phyloP scores from a whole-genome alignment of 2,888 invertebrate genomes.

The Calameuta pallipes region DNA sequence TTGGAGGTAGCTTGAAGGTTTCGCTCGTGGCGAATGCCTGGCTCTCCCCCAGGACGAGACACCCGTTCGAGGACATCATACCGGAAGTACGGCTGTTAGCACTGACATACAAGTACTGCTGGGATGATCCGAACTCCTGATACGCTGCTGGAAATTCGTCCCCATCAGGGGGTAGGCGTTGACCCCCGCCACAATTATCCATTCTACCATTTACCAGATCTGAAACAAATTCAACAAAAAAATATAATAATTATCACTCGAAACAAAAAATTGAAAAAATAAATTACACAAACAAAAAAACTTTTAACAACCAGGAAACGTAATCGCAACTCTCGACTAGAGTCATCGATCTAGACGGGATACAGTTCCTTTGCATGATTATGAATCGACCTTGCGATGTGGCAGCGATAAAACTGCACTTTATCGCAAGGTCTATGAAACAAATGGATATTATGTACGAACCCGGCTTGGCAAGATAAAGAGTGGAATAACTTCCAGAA shows the following conservation, averaged over 20 bases:
- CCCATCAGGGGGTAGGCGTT: slow-evolving; percentile 84
- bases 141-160: slow-evolving; percentile 82
- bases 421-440: not conserved
- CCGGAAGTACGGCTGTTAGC: slow-evolving; percentile 49
- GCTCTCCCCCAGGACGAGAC: slow-evolving; percentile 21
- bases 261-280: too few relatives aligned
- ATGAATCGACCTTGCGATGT: not conserved
- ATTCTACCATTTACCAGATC: slow-evolving; percentile 65
- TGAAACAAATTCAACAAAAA: slow-evolving; percentile 31
- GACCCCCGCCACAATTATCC: slow-evolving; percentile 72
- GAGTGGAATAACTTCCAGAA: not conserved
- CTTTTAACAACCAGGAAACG: not conserved
- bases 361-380: not conserved
- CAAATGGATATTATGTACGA: not conserved
- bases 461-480: not conserved
- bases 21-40: slow-evolving; percentile 39
- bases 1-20: slow-evolving; percentile 33
- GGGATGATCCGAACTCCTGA: slow-evolving; percentile 69
- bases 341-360: not conserved
- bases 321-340: not conserved
- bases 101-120: slow-evolving; percentile 43
- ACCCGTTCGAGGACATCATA: not conserved
- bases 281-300: not conserved
- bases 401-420: not conserved
- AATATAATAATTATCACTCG: not conserved